Percentiles rank a stretch among this genome's conserved stretches.
Evolutionary conservation across 2,797 vertebrate species (phyloP).

Genomic region (Phyllotis vaccarum): DNA sequence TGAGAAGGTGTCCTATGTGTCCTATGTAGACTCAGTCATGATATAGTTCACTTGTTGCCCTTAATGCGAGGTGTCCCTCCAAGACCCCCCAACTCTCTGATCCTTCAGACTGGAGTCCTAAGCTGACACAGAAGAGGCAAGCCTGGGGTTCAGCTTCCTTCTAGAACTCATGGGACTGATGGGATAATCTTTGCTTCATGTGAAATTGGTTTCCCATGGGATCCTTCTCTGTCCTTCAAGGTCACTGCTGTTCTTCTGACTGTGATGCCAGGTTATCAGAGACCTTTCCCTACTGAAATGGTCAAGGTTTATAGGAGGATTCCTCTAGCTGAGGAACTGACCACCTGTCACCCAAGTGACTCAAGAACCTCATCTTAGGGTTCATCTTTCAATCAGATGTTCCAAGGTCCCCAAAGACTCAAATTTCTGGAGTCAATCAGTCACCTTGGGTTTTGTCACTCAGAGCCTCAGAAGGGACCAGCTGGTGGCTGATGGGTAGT

Average conservation of each 20-base stretch:
- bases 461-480: no score
- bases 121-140: neutral
- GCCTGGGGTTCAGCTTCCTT: neutral
- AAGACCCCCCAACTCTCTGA: neutral
- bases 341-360: fast-evolving
- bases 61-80: neutral
- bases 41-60: neutral
- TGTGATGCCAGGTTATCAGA: no score
- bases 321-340: no score
- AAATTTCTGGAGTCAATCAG: neutral
- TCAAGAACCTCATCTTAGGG: neutral
- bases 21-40: no score
- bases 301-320: fast-evolving
- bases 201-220: no score
- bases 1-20: neutral
- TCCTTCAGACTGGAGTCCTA: neutral
- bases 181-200: neutral
- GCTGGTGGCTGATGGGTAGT: neutral
- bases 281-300: neutral
- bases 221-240: no score
- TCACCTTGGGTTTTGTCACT: neutral
- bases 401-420: neutral
- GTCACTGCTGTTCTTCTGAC: neutral
- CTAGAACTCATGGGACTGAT: fast-evolving
- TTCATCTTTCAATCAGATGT: neutral